phyloP scores from a whole-genome alignment of 1,140 invertebrate species.

The Aphelinus certus region DNA sequence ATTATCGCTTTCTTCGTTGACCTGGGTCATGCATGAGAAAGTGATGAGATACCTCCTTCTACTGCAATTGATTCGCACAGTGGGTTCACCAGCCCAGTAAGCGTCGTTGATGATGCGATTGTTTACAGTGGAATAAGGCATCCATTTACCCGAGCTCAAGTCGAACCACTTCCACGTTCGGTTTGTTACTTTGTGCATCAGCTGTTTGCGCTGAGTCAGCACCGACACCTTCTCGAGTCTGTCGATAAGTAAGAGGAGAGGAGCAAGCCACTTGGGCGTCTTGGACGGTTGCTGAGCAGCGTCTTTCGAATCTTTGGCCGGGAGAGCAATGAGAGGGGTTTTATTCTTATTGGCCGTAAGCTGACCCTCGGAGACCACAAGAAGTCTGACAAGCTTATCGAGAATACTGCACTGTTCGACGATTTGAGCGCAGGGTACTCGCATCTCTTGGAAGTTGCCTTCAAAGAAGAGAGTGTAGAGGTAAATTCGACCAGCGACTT shows the following conservation, averaged over 20 bases:
- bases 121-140: slow-evolving; percentile 76
- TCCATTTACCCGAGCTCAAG: slow-evolving; percentile 83
- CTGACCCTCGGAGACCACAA: slow-evolving; percentile 62
- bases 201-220: slow-evolving; percentile 75
- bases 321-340: slow-evolving; percentile 36
- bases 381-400: slow-evolving; percentile 68
- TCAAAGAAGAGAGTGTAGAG: slow-evolving; percentile 83
- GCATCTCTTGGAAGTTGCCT: slow-evolving; percentile 74
- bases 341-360: slow-evolving; percentile 58
- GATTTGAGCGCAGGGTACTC: slow-evolving; percentile 72
- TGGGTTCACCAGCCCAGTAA: slow-evolving; percentile 80
- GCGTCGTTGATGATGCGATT: slow-evolving; percentile 87
- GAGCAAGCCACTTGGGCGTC: slow-evolving; percentile 85
- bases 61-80: slow-evolving; percentile 78
- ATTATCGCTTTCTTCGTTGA: slow-evolving; percentile 84
- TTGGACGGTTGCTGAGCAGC: slow-evolving; percentile 45
- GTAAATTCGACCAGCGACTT: slow-evolving; percentile 77
- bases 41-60: slow-evolving; percentile 82
- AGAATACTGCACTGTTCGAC: slow-evolving; percentile 68
- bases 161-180: slow-evolving; percentile 88
- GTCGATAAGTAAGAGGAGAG: slow-evolving; percentile 81
- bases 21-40: slow-evolving; percentile 85
- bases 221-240: slow-evolving; percentile 83
- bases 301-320: slow-evolving; percentile 51
- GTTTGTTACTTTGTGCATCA: slow-evolving; percentile 74